Conservation (phyloP, 2,113 vertebrate genomes). For the Periophthalmodon schlosseri region DNA sequence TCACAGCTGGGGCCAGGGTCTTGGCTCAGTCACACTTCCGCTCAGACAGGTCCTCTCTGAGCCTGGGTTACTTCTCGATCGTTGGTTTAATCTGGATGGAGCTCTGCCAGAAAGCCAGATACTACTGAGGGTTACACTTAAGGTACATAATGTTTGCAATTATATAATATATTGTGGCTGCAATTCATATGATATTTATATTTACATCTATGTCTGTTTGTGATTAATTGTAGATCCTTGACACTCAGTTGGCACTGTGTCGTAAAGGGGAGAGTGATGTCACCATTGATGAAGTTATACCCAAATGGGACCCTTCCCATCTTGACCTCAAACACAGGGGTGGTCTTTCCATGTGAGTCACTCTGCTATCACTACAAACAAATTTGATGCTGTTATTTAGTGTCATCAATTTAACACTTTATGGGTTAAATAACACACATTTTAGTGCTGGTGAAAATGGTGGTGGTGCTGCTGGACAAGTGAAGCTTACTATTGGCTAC, state of each 20-base stretch:
- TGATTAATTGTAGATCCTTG: slow-evolving; percentile 68
- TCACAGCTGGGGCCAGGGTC: slow-evolving; percentile 76
- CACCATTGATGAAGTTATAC: slow-evolving; percentile 29
- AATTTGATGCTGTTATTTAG: neutral
- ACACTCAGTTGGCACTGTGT: slow-evolving; percentile 69
- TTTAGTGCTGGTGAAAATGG: slow-evolving; percentile 42
- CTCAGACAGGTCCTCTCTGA: slow-evolving; percentile 79
- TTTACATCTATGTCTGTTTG: neutral
- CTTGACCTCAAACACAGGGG: slow-evolving; percentile 70
- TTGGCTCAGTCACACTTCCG: slow-evolving; percentile 81
- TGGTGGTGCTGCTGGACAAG: slow-evolving; percentile 65
- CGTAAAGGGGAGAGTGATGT: slow-evolving; percentile 37
- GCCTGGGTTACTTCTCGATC: slow-evolving; percentile 80
- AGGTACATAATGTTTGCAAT: slow-evolving; percentile 67
- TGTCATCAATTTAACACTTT: neutral
- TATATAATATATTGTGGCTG: neutral
- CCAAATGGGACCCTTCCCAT: slow-evolving; percentile 69
- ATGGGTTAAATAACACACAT: neutral
- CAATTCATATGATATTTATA: neutral
- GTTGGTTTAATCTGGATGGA: slow-evolving; percentile 81
- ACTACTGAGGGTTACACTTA: slow-evolving; percentile 82
- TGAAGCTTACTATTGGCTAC: slow-evolving; percentile 84
- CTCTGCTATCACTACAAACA: slow-evolving; percentile 4
- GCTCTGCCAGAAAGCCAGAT: slow-evolving; percentile 81
- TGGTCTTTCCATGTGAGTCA: slow-evolving; percentile 62